Evolutionary conservation across 2,113 vertebrate species (phyloP).

Genomic region (Struthidea cinerea): DNA sequence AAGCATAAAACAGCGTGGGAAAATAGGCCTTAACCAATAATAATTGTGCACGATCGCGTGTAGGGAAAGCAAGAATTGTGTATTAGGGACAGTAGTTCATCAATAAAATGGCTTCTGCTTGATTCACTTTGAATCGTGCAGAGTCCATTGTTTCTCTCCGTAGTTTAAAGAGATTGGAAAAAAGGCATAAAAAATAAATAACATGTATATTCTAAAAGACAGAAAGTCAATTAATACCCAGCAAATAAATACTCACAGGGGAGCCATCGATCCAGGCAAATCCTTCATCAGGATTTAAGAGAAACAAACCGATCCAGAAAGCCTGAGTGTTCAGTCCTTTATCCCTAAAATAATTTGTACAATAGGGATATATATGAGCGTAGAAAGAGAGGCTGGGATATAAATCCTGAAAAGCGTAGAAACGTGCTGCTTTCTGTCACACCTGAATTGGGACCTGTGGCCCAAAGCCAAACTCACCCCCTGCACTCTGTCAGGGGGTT

Average conservation of each 20-base stretch:
- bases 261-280: constrained; percentile 85
- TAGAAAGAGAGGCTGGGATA: not conserved
- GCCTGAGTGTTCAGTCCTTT: constrained; percentile 35
- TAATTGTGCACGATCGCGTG: too few species aligned
- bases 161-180: not conserved
- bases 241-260: constrained; percentile 73
- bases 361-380: not conserved
- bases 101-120: too few species aligned
- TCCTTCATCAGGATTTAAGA: constrained; percentile 73
- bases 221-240: not conserved
- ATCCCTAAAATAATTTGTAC: constrained; percentile 18
- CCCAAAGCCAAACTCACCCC: not conserved
- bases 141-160: too few species aligned
- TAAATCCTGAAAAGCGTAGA: not conserved
- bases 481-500: not conserved
- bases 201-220: not conserved
- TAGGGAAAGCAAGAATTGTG: too few species aligned
- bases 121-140: too few species aligned
- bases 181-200: not conserved
- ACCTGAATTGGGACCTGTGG: not conserved
- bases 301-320: constrained; percentile 82
- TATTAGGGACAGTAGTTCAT: too few species aligned
- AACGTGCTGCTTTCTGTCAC: not conserved
- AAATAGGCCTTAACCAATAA: too few species aligned
- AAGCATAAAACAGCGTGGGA: too few species aligned